Conservation (phyloP, 2,113 vertebrate genomes). For the Notothenia coriiceps region DNA sequence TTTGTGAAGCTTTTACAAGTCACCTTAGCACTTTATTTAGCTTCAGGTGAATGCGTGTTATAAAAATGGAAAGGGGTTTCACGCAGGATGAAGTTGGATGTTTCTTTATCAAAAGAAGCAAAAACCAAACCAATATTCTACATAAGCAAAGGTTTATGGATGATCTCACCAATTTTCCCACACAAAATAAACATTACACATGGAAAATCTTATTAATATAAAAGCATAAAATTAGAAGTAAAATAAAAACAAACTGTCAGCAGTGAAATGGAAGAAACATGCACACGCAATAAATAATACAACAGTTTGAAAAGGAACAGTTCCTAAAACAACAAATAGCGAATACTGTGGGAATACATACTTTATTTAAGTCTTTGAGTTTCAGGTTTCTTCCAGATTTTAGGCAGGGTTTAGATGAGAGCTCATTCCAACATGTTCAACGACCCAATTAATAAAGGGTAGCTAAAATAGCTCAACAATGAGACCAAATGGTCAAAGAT, state of each 20-base stretch:
- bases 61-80: neutral
- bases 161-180: neutral
- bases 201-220: neutral
- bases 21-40: neutral
- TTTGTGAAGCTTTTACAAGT: slow-evolving; percentile 7
- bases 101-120: neutral
- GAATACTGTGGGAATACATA: neutral
- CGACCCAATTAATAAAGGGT: neutral
- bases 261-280: neutral
- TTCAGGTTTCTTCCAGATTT: neutral
- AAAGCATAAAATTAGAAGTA: neutral
- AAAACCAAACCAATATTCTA: neutral
- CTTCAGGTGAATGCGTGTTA: neutral
- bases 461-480: neutral
- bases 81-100: neutral
- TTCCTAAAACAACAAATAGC: neutral
- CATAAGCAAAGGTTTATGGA: neutral
- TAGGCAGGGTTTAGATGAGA: neutral
- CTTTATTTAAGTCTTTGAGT: too few relatives aligned
- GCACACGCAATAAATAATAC: neutral
- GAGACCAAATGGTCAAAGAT: neutral
- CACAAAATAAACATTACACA: neutral
- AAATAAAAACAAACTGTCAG: neutral
- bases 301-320: neutral
- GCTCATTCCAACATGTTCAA: neutral